These are phyloP conservation scores for Pocillopora verrucosa DNA, from an alignment of 64 coral and sea anemone genomes.

Conservation along the genomic window DNA sequence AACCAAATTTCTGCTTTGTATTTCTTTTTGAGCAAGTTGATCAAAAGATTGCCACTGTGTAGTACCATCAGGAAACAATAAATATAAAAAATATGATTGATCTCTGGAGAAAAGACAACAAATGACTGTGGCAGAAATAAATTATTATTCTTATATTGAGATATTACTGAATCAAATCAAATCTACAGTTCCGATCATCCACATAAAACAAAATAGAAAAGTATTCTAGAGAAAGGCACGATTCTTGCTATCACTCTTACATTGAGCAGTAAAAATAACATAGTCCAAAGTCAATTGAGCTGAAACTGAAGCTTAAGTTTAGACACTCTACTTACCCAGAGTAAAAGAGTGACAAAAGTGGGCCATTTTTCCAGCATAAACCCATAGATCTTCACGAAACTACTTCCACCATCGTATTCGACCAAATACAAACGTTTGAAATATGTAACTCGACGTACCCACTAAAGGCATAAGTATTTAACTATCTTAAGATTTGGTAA, in stretches of 20 bases:
- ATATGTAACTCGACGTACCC: background rate
- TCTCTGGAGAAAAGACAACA: no score
- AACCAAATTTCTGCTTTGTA: no score
- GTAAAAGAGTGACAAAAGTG: background rate
- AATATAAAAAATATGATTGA: background rate
- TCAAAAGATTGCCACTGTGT: no score
- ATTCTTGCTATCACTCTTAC: constrained; percentile 29
- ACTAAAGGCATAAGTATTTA: background rate
- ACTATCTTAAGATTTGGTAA: background rate
- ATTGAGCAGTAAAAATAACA: background rate
- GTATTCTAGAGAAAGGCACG: background rate
- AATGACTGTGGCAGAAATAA: no score
- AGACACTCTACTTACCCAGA: constrained; percentile 18
- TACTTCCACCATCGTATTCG: no score
- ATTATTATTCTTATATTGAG: no score
- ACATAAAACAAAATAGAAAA: background rate
- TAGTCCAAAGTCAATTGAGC: background rate
- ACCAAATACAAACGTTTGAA: background rate
- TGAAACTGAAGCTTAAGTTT: background rate
- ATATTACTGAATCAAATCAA: background rate
- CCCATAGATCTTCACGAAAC: no score
- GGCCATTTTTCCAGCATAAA: no score
- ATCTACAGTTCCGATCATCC: constrained; percentile 5
- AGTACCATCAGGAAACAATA: constrained; percentile 4
- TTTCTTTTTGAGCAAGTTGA: no score